These are phyloP conservation scores for Pyrrhosoma nymphula DNA, from an alignment of 2,888 invertebrate genomes.

Conservation along the genomic window DNA sequence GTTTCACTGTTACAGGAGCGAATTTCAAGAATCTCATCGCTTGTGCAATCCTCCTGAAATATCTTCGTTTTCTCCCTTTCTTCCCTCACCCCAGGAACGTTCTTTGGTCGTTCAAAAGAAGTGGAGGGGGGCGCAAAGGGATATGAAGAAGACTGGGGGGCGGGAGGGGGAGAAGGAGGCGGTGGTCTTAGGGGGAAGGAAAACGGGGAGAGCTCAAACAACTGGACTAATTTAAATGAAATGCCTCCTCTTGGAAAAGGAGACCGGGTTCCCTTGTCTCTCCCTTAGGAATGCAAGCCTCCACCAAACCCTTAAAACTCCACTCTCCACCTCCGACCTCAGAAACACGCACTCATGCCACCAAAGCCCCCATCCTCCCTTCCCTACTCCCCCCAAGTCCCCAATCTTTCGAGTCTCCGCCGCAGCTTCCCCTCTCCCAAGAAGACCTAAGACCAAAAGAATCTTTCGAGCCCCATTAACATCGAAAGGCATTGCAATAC, in stretches of 20 bases:
- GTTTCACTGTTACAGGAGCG: neutral
- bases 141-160: neutral
- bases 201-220: neutral
- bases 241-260: neutral
- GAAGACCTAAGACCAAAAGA: constrained; percentile 7
- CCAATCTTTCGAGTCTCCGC: neutral
- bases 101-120: neutral
- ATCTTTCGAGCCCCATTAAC: constrained; percentile 15
- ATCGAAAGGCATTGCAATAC: constrained; percentile 22
- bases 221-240: constrained; percentile 39
- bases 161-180: neutral
- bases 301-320: constrained; percentile 18
- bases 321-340: neutral
- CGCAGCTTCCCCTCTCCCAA: neutral
- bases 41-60: neutral
- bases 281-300: constrained; percentile 17
- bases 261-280: constrained; percentile 7
- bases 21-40: neutral
- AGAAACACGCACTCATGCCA: neutral
- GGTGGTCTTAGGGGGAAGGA: neutral
- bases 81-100: neutral
- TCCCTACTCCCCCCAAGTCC: neutral
- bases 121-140: neutral
- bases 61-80: neutral
- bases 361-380: neutral